Conservation (phyloP, 2,888 invertebrate species). For the Pherbina coryleti region DNA sequence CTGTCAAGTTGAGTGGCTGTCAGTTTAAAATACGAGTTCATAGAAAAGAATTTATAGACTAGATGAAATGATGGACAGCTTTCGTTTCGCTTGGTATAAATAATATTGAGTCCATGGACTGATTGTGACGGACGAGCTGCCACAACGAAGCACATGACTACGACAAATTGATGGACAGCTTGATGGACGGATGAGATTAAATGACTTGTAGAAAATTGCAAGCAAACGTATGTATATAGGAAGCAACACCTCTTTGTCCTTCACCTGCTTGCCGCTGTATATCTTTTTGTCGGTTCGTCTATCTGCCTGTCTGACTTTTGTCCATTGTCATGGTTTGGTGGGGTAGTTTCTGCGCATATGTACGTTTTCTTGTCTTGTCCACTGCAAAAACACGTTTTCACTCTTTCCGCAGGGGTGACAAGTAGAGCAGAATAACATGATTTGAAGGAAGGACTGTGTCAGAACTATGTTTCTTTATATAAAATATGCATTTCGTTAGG, state of each 20-base stretch:
- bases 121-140: slow-evolving; percentile 36
- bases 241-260: too few species aligned
- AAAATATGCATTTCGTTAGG: too few species aligned
- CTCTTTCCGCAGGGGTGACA: too few species aligned
- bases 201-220: slow-evolving; percentile 57
- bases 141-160: slow-evolving; percentile 31
- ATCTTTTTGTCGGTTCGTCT: background rate
- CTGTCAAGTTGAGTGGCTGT: slow-evolving; percentile 59
- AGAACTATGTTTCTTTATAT: too few species aligned
- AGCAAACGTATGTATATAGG: background rate
- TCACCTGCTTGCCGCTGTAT: background rate
- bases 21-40: slow-evolving; percentile 62
- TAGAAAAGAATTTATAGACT: slow-evolving; percentile 62
- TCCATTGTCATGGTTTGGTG: too few species aligned
- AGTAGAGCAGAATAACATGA: too few species aligned
- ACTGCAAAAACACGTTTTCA: too few species aligned
- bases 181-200: slow-evolving; percentile 70
- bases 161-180: slow-evolving; percentile 70
- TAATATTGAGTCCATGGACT: slow-evolving; percentile 35
- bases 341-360: too few species aligned
- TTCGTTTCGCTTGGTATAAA: slow-evolving; percentile 50
- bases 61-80: slow-evolving; percentile 69
- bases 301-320: slow-evolving; percentile 1
- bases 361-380: too few species aligned
- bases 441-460: too few species aligned